Base-by-base conservation (phyloP, 1,140 invertebrate species). In the Lepidostoma basale region DNA sequence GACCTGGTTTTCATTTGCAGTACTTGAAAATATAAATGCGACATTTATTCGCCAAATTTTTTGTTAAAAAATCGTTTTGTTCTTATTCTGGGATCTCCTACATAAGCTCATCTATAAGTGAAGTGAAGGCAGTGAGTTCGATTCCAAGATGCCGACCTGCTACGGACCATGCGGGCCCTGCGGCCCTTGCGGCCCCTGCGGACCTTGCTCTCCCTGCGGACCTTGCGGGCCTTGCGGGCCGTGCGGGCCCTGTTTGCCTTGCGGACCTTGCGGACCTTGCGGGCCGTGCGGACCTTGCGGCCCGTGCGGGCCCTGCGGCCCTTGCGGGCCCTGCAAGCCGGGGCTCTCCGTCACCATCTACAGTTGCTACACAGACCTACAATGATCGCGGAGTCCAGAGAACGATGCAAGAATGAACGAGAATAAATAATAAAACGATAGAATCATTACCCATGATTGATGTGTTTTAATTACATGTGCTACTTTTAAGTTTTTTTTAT, bases 331-430 rank as follows among this genome's bases (percentile, higher is more conserved):
- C 8, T 59, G 54, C 33, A 59, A 36, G n/a, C 3, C 16, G 9
- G 16, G 16, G 6, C 54, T 59, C 30, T 23, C 18, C 12, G n/a
- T 59, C 14, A 40, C 36, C 30, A 59, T 59, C 18, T 59, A 59
- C 22, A 59, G 54, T 40, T 59, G 54, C 54, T 59, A 59, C 22
- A 59, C 54, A 33, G 54, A 59, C 20, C 36, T 59, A 6, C 54
- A 59, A 23, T 59, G 20, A 59, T 9, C 10, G 30, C 12, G n/a
- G n/a, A n/a, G n/a, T n/a, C n/a, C n/a, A n/a, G n/a, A n/a, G n/a
- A n/a, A n/a, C n/a, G n/a, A n/a, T n/a, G n/a, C n/a, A 16, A 54
- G 40, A 36, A 1, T n/a, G 33, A 36, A 36, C 14, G 14, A 36
- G 14, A 36, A 36, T n/a, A 2, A 36, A 36, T 36, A 36, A 36